Base-by-base conservation (phyloP, 2,797 vertebrate species). In the Bryconaethiops microstoma region DNA sequence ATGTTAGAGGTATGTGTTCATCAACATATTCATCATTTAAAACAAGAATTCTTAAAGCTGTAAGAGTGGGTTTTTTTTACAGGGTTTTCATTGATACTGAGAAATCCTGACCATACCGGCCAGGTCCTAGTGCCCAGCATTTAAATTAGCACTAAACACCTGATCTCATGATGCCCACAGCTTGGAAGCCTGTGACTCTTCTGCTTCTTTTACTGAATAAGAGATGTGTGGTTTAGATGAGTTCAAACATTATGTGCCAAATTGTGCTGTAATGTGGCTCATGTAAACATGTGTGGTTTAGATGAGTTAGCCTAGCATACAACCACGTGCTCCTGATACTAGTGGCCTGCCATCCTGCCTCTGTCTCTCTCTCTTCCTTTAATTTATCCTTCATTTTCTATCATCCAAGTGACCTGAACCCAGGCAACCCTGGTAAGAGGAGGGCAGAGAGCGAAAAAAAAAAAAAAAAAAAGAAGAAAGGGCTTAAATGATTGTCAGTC, bases 401-500 rank as follows among this genome's bases (percentile, higher is more conserved):
- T 59, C 62, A 55, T 77, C 62, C 50, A 67, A 67, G 80, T 82
- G 52, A 35, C 67, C 71, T 74, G 76, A 73, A 52, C 62, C 74
- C 45, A 54, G 68, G 57, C 79, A 82, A 23, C 23, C 68, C 64
- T 64, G 62, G 50, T 76, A 85, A 77, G 74, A 80, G 45, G 71
- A 83, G 75, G 75, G 65, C 86, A 82, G 35, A 59, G 55, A 39
- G 39, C 35, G 55, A 70, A 75, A 77, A 80, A 73, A 57, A 40
- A 42, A 62, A 70, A 75, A 77, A 80, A 73, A 57, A 40, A 14
- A 39, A 79, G 45, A 74, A 40, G 48, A 59, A 54, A 62, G 65
- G 63, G 50, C 42, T 82, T 88, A 83, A 85, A 76, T 82, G 82
- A 85, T 86, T 83, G 80, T 88, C 88, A 90, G 84, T 81, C n/a